Conservation (phyloP, 2,888 invertebrate genomes). For the Volucella zonaria region DNA sequence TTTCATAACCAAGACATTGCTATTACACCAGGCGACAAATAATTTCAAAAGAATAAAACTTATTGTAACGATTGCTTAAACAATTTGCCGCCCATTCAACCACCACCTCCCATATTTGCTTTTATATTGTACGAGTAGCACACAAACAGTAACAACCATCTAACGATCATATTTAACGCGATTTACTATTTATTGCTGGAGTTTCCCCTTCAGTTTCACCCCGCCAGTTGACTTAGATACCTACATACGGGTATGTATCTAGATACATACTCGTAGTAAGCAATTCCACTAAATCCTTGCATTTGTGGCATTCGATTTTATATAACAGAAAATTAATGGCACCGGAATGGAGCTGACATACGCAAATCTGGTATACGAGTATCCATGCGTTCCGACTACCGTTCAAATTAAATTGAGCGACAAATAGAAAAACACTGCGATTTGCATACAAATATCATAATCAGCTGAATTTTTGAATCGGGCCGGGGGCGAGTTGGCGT, state of each 20-base stretch:
- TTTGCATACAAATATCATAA: conserved; percentile 71
- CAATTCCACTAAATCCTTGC: conserved; percentile 45
- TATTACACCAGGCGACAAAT: conserved; percentile 18
- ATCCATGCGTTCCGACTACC: conserved; percentile 42
- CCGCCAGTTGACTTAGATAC: no score
- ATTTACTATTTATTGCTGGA: conserved; percentile 67
- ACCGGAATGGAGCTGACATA: conserved; percentile 34
- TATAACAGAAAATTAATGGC: conserved; percentile 53
- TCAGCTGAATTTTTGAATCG: conserved; percentile 34
- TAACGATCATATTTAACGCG: conserved; percentile 71
- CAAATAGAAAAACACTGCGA: conserved; percentile 64
- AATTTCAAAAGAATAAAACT: conserved; percentile 15
- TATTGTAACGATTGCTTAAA: conserved; percentile 51
- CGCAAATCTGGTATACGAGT: background rate
- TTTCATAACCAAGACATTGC: conserved; percentile 26
- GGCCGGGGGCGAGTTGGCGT: conserved; percentile 5
- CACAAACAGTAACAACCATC: conserved; percentile 44
- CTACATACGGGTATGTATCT: background rate
- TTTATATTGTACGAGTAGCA: background rate
- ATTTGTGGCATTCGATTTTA: conserved; percentile 53
- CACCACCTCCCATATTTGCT: conserved; percentile 27
- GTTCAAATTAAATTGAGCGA: conserved; percentile 68
- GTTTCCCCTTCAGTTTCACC: conserved; percentile 41
- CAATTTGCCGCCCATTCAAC: conserved; percentile 30
- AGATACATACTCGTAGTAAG: conserved; percentile 22